phyloP scores from a whole-genome alignment of 2,797 vertebrate species.

The Lacerta bilineata region DNA sequence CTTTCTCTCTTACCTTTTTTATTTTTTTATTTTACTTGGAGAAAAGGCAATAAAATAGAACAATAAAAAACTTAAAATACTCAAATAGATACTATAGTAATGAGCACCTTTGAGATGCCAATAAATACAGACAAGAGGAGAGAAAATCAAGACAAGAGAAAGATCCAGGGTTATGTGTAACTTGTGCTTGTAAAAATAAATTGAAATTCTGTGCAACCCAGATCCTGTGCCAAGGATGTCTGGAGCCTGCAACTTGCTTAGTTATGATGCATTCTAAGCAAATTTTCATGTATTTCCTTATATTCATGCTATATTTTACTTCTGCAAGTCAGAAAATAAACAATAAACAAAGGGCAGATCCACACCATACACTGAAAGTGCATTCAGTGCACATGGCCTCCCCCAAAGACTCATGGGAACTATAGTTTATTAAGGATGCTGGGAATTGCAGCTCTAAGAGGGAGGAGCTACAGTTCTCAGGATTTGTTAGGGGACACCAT shows the following conservation, averaged over 20 bases:
- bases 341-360: neutral
- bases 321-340: neutral
- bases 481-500: too few species aligned
- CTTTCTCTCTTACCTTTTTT: too few species aligned
- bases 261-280: neutral
- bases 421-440: too few species aligned
- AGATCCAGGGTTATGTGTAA: neutral
- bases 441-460: too few species aligned
- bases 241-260: neutral
- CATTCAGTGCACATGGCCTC: too few species aligned
- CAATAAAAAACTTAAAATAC: slow-evolving; percentile 44
- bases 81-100: slow-evolving; percentile 41
- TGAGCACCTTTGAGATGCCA: slow-evolving; percentile 68
- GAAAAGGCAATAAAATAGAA: slow-evolving; percentile 19
- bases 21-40: slow-evolving; percentile 31
- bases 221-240: neutral
- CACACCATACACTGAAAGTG: too few species aligned
- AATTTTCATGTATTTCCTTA: neutral
- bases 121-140: slow-evolving; percentile 51
- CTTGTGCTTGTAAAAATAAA: slow-evolving; percentile 2
- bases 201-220: neutral
- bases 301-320: neutral
- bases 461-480: too few species aligned
- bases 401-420: too few species aligned
- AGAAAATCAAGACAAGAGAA: neutral